Evolutionary conservation across 2,888 invertebrate species (phyloP), one percentile per base, ranked within the genome.

Genomic region (Digitonthophagus gazella): DNA sequence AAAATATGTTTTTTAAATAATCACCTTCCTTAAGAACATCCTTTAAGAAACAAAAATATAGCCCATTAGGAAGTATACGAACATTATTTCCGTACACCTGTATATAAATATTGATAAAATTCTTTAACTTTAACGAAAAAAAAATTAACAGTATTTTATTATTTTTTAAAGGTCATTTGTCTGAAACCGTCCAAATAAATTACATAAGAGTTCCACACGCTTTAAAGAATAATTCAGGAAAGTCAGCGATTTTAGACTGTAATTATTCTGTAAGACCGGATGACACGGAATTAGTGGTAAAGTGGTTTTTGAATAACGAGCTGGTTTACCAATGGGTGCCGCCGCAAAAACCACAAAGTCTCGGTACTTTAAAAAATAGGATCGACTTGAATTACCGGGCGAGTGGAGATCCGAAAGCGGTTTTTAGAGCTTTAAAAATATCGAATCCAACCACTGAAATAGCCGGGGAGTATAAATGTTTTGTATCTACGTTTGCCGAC

Each of bases 241-340:
- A 72, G 15, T 84, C 87, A 2, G 85, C 87, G 55, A 85, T 90
- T 1, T 82, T 93, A 71, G 93, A 93, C 80, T 93, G 93, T 77
- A 89, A 91, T 76, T 93, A 90, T 77, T 81, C 83, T 74, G 83
- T 89, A 14, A 86, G 87, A 11, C 86, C 85, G 58, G 88, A 88
- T 75, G 89, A 89, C 72, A 85, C 86, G 0, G 90, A 90, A 0
- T 82, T 93, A 15, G 91, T 92, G 2, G 89, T 93, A 5, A 92
- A 92, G 80, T 93, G 93, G 93, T 91, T 88, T 78, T 86, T 87
- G 77, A 88, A 87, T 80, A 88, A 89, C 76, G 86, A 88, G 64
- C 87, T 89, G 0, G 89, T 93, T n/a, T 93, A 93, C 81, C 92
- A 93, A 80, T 93, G 93, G 92, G 92, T 93, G 71, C 90, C 90